These are phyloP conservation scores for Bufo bufo DNA, from an alignment of 2,113 vertebrate species.

Conservation along the genomic window DNA sequence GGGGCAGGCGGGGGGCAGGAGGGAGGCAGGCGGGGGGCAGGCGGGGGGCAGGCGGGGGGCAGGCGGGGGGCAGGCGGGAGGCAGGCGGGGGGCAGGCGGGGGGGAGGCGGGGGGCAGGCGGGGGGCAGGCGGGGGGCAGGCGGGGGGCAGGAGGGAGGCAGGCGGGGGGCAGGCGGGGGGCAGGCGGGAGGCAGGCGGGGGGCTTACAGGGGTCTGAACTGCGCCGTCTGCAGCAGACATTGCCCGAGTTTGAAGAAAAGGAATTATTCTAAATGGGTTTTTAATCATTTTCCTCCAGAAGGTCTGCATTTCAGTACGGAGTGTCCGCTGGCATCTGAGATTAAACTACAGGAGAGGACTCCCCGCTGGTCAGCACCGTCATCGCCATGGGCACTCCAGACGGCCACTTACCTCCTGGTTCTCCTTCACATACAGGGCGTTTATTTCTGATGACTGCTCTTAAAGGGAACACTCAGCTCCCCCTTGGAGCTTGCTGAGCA, in stretches of 20 bases:
- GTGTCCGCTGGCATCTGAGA: slow-evolving; percentile 4
- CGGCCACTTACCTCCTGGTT: background rate
- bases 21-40: background rate
- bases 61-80: too few relatives aligned
- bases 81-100: background rate
- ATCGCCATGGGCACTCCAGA: background rate
- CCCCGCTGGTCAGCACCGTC: slow-evolving; percentile 12
- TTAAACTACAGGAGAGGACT: slow-evolving; percentile 2
- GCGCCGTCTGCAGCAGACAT: background rate
- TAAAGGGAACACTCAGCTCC: background rate
- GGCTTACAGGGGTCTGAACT: background rate
- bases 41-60: background rate
- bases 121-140: background rate
- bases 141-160: too few relatives aligned
- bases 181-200: too few relatives aligned
- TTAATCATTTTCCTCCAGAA: slow-evolving; percentile 9
- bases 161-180: background rate
- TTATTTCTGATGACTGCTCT: background rate
- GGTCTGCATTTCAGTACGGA: background rate
- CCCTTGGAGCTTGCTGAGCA: background rate
- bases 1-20: background rate
- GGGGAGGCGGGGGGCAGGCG: background rate
- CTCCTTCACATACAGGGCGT: background rate
- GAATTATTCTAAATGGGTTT: slow-evolving; percentile 14
- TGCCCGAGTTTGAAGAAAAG: background rate